Conservation (phyloP, 2,888 invertebrate genomes). For the Eupithecia tripunctaria region DNA sequence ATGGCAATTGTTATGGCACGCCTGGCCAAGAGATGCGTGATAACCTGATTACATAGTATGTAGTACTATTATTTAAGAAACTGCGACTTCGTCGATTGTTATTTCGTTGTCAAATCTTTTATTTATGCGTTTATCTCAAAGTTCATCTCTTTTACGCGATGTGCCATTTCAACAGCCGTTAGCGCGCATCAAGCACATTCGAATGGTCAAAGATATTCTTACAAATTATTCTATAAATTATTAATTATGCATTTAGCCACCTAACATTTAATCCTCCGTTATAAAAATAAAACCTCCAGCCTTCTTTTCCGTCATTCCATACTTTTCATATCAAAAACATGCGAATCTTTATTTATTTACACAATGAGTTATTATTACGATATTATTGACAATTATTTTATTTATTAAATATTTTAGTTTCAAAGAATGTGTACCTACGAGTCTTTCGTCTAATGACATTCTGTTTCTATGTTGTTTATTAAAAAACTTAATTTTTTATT, state of each 20-base stretch:
- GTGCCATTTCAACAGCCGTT: conserved; percentile 15
- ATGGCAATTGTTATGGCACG: conserved; percentile 16
- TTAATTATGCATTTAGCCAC: conserved; percentile 76
- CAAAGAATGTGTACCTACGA: background rate
- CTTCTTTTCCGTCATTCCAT: conserved; percentile 53
- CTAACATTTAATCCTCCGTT: conserved; percentile 70
- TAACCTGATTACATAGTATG: background rate
- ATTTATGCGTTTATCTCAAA: background rate
- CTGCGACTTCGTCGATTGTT: background rate
- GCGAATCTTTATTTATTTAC: conserved; percentile 46
- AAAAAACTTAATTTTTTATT: background rate
- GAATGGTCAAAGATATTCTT: conserved; percentile 40
- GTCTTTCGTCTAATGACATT: background rate
- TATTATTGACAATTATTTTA: conserved; percentile 31
- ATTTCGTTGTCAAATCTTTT: background rate
- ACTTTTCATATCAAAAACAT: conserved; percentile 72
- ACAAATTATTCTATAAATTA: conserved; percentile 50
- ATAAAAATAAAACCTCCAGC: conserved; percentile 74
- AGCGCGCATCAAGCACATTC: conserved; percentile 17
- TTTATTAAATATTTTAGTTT: background rate
- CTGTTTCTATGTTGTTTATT: background rate
- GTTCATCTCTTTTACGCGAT: background rate
- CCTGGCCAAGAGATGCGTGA: conserved; percentile 3
- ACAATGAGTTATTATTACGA: conserved; percentile 35
- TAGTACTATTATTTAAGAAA: background rate